phyloP scores from a whole-genome alignment of 2,113 vertebrate species.

The Pseudonaja textilis region DNA sequence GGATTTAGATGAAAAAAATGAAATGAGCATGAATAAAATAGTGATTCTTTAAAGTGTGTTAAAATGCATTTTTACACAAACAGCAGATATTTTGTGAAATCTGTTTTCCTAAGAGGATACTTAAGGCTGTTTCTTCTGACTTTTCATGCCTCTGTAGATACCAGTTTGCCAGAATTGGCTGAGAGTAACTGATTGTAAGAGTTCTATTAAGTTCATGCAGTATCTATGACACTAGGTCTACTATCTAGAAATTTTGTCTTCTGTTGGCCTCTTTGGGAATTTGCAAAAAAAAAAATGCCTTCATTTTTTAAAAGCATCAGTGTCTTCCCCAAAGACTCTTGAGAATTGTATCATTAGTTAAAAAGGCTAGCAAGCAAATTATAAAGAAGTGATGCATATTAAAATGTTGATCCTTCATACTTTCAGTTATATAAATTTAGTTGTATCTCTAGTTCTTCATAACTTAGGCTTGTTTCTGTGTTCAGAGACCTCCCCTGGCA shows the following conservation, averaged over 20 bases:
- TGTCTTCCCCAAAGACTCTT: background rate
- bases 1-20: constrained; percentile 65
- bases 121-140: background rate
- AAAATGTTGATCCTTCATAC: background rate
- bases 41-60: constrained; percentile 60
- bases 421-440: background rate
- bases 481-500: background rate
- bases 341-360: background rate
- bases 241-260: background rate
- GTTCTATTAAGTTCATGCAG: background rate
- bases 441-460: background rate
- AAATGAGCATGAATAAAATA: constrained; percentile 72
- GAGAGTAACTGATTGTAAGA: background rate
- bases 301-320: background rate
- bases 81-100: background rate
- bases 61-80: constrained; percentile 51
- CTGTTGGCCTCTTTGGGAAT: background rate
- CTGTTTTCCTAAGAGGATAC: background rate
- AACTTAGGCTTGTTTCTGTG: background rate
- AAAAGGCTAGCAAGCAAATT: constrained; percentile 1
- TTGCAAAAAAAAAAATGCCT: background rate
- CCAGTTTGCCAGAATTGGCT: background rate
- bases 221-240: background rate
- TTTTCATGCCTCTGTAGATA: background rate
- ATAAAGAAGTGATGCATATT: background rate